Conservation (phyloP, 2,888 invertebrate species). For the Drosophila formosana region DNA sequence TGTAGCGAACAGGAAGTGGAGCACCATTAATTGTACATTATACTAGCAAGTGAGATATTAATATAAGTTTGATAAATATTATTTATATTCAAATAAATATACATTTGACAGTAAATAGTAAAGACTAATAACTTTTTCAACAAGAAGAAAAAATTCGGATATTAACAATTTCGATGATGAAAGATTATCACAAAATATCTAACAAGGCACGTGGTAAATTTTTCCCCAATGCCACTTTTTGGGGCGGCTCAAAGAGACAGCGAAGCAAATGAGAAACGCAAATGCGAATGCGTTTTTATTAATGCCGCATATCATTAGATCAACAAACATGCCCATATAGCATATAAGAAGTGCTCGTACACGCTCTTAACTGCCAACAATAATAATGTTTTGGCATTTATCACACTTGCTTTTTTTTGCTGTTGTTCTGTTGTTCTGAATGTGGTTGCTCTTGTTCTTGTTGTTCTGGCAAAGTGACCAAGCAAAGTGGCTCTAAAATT, state of each 20-base stretch:
- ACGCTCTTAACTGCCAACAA: slow-evolving; percentile 55
- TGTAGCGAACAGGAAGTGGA: background rate
- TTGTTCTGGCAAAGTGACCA: slow-evolving; percentile 64
- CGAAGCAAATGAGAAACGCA: slow-evolving; percentile 48
- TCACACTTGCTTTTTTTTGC: slow-evolving; percentile 58
- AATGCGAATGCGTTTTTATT: slow-evolving; percentile 71
- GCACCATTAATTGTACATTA: background rate
- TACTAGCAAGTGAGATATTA: background rate
- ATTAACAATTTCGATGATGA: background rate
- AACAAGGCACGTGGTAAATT: background rate
- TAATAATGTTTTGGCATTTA: slow-evolving; percentile 73
- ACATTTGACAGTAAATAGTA: too few relatives aligned
- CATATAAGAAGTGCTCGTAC: slow-evolving; percentile 47
- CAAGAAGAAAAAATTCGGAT: too few relatives aligned
- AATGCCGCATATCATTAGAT: slow-evolving; percentile 74
- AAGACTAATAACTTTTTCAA: too few relatives aligned
- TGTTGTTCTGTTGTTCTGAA: slow-evolving; percentile 14
- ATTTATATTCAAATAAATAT: too few relatives aligned
- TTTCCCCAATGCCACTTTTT: slow-evolving; percentile 1
- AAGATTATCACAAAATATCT: background rate
- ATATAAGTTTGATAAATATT: background rate
- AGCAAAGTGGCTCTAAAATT: slow-evolving; percentile 78
- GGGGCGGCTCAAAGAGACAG: background rate
- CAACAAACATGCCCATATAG: slow-evolving; percentile 38
- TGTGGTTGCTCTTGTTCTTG: slow-evolving; percentile 21